phyloP scores from a whole-genome alignment of 2,797 vertebrate species.

The Hyperoplus immaculatus region DNA sequence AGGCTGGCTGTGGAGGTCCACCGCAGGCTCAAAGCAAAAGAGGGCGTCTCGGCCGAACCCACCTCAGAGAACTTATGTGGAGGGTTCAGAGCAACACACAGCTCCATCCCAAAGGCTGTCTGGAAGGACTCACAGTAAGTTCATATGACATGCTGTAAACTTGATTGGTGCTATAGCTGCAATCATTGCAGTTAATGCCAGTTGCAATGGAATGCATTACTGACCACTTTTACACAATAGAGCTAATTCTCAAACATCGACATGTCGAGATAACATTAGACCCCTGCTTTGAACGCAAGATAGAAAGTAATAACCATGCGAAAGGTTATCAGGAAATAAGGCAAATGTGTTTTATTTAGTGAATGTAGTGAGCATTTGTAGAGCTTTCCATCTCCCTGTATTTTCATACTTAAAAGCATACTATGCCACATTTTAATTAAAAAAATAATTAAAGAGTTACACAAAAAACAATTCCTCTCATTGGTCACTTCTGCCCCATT shows the following conservation, averaged over 20 bases:
- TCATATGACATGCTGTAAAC: not conserved
- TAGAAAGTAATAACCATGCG: too few species aligned
- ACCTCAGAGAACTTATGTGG: slow-evolving; percentile 83
- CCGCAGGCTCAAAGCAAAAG: slow-evolving; percentile 85
- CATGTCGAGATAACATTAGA: too few species aligned
- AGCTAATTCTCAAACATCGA: not conserved
- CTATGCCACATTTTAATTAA: too few species aligned
- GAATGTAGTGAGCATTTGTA: too few species aligned
- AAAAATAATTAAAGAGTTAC: too few species aligned
- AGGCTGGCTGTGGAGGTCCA: slow-evolving; percentile 85
- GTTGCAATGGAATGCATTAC: not conserved
- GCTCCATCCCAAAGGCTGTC: slow-evolving; percentile 68
- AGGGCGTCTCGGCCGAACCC: slow-evolving; percentile 88
- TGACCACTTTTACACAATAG: not conserved
- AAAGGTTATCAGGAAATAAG: too few species aligned
- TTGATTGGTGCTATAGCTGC: not conserved
- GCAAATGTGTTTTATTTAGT: too few species aligned
- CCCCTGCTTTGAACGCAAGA: too few species aligned
- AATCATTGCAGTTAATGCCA: not conserved
- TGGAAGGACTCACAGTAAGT: slow-evolving; percentile 84
- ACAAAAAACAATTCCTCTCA: too few species aligned
- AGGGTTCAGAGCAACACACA: slow-evolving; percentile 59
- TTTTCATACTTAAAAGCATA: too few species aligned
- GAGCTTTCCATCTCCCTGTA: too few species aligned
- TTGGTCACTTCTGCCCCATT: too few species aligned